Percentiles rank a stretch among this genome's conserved stretches.
These are phyloP conservation scores for Noctua pronuba DNA, from an alignment of 2,888 invertebrate species.

Conservation along the genomic window DNA sequence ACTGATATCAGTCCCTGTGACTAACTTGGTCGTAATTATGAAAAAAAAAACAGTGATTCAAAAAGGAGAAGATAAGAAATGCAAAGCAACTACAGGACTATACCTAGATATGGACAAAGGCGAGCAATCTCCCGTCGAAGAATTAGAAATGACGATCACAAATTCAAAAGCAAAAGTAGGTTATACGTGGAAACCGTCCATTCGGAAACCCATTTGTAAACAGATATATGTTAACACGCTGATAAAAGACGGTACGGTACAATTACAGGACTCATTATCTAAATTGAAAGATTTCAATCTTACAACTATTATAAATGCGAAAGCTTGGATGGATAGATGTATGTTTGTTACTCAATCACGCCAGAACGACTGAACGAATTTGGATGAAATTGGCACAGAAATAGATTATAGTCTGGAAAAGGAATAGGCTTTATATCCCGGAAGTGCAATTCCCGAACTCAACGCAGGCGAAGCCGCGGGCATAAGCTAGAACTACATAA, in stretches of 20 bases:
- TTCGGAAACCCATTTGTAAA: background rate
- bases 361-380: background rate
- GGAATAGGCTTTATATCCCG: too few species aligned
- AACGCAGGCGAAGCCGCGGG: too few species aligned
- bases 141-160: background rate
- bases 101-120: background rate
- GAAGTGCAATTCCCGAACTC: too few species aligned
- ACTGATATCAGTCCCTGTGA: background rate
- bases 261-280: conserved; percentile 17
- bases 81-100: background rate
- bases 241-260: background rate
- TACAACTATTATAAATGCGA: background rate
- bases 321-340: background rate
- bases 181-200: background rate
- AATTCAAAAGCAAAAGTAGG: background rate
- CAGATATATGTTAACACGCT: background rate
- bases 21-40: background rate
- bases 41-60: background rate
- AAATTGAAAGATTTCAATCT: conserved; percentile 37
- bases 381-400: background rate
- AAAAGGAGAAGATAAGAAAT: background rate
- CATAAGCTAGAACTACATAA: background rate
- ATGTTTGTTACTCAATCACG: background rate
- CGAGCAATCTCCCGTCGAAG: background rate
- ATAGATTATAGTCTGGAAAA: too few species aligned